Base-by-base conservation (phyloP, 2,888 invertebrate species). In the Cantharis flavilabris region DNA sequence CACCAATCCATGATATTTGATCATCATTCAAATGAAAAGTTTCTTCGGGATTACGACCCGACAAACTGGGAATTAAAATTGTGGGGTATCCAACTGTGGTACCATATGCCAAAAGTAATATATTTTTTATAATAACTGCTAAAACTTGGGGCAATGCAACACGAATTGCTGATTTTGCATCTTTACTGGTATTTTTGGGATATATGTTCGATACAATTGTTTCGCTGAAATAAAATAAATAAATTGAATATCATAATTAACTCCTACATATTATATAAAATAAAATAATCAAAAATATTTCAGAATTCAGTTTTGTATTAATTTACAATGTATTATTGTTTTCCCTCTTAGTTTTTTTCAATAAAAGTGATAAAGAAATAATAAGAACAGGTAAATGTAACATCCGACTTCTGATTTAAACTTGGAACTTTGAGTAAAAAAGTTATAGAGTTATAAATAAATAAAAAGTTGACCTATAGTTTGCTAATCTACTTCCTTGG, bases 1-100 rank as follows among this genome's bases (percentile, higher is more conserved):
- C 89, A 94, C 94, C 92, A 85, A 94, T 93, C 94, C 94, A 94
- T 28, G 94, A 94, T 82, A 94, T 91, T 87, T 93, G 91, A 16
- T 92, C 91, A 82, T 90, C 90, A 76, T 90, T 90, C 76, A 94
- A 87, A 75, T 83, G 89, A 86, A 87, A 92, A 83, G 81, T 73
- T 81, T 88, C 87, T 5, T 83, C 79, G 3, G 83, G 80, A 70
- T 85, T 80, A 64, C 85, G 87, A 2, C 91, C 92, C 69, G 91
- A 88, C 63, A 96, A 90, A 9, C 93, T 93, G 7, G 95, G 95
- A 83, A 96, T 95, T 16, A 95, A 91, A 79, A 96, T 95, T 4
- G 95, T 95, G 0, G 95, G 93, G 83, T 94, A 95, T 0, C 96
- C 96, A 67, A 96, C 87, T 0, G 95, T 94, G 91, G 95, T 94